These are phyloP conservation scores for Scyliorhinus canicula DNA, from an alignment of 2,797 vertebrate genomes.

Conservation along the genomic window DNA sequence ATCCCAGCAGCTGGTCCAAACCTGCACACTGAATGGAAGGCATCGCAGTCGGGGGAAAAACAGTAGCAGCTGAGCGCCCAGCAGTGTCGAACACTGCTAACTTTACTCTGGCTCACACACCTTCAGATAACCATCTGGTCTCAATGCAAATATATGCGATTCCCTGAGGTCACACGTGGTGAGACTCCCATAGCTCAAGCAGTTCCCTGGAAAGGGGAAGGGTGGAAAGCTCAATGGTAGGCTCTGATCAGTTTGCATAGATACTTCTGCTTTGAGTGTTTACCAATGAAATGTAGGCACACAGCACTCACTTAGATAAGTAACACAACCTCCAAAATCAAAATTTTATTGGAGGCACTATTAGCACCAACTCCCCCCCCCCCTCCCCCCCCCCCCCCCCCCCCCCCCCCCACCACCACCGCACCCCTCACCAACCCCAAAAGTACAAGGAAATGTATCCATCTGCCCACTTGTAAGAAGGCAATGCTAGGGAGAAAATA, in stretches of 20 bases:
- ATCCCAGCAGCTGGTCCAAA: background rate
- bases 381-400: background rate
- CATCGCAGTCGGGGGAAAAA: background rate
- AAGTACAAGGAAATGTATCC: background rate
- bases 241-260: background rate
- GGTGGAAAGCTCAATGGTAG: background rate
- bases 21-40: background rate
- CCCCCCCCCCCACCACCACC: background rate
- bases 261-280: background rate
- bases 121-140: background rate
- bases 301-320: background rate
- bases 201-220: background rate
- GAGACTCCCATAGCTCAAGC: background rate
- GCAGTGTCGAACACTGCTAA: background rate
- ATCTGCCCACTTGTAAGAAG: background rate
- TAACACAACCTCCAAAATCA: background rate
- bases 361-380: background rate
- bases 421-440: background rate
- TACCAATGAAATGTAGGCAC: background rate
- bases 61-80: background rate
- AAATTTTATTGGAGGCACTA: background rate
- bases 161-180: background rate
- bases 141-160: background rate
- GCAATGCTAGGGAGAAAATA: background rate
- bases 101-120: background rate